phyloP scores from a whole-genome alignment of 2,888 invertebrate species.

The Gymnocheta viridis region DNA sequence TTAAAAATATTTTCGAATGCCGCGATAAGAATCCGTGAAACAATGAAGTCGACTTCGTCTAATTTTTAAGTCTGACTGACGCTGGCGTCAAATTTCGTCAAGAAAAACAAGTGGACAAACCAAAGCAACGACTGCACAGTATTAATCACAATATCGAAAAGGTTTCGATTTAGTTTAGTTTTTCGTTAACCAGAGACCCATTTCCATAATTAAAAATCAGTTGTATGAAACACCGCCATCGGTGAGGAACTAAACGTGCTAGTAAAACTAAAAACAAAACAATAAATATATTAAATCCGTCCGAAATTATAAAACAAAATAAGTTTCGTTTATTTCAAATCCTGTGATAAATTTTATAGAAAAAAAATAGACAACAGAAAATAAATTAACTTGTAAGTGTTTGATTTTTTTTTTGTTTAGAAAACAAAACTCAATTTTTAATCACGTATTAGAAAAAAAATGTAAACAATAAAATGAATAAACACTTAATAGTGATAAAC shows the following conservation, averaged over 20 bases:
- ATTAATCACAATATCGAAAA: conserved; percentile 42
- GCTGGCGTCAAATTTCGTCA: conserved; percentile 20
- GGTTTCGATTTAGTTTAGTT: conserved; percentile 28
- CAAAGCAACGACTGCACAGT: conserved; percentile 3
- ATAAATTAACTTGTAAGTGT: conserved; percentile 50
- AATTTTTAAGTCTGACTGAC: conserved; percentile 59
- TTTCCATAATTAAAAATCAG: conserved; percentile 43
- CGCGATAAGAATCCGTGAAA: conserved; percentile 59
- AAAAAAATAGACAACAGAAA: conserved; percentile 15
- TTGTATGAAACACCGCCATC: conserved; percentile 48
- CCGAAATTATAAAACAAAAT: conserved; percentile 1
- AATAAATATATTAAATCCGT: conserved; percentile 28
- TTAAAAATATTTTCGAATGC: conserved; percentile 27
- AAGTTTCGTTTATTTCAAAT: conserved; percentile 16
- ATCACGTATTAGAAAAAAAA: conserved; percentile 16
- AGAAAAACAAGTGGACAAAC: conserved; percentile 46
- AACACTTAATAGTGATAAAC: conserved; percentile 37
- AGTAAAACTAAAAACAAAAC: background rate
- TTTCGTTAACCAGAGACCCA: conserved; percentile 51
- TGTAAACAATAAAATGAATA: conserved; percentile 30
- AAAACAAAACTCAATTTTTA: conserved; percentile 24
- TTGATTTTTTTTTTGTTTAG: background rate
- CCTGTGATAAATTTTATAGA: conserved; percentile 50
- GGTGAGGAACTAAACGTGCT: conserved; percentile 46
- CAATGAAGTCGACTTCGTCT: conserved; percentile 50